Evolutionary conservation across 1,140 invertebrate species (phyloP).

Genomic region (Chironomus striatipennis): DNA sequence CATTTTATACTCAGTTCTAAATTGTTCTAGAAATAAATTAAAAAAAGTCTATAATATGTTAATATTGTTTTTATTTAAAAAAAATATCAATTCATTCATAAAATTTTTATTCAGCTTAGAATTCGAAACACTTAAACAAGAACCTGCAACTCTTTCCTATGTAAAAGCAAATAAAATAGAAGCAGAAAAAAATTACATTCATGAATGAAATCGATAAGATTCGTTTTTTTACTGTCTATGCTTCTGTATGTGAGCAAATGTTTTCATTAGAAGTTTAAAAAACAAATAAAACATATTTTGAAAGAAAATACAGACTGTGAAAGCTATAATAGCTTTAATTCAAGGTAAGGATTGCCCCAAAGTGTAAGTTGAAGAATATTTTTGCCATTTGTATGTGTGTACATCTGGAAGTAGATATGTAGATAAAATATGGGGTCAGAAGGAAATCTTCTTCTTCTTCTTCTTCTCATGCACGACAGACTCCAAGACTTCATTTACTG

Average conservation of each 20-base stretch:
- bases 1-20: too few relatives aligned
- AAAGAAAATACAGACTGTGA: constrained; percentile 16
- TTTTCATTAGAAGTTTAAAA: constrained; percentile 23
- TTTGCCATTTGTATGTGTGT: too few relatives aligned
- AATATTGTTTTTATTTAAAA: too few relatives aligned
- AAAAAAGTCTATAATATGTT: too few relatives aligned
- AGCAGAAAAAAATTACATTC: background rate
- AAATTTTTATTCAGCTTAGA: background rate
- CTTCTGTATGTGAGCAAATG: constrained; percentile 14
- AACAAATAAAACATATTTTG: constrained; percentile 23
- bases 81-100: background rate
- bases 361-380: background rate
- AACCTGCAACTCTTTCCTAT: constrained; percentile 20
- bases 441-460: background rate
- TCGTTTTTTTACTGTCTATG: background rate
- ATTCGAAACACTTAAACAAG: background rate
- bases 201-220: constrained; percentile 24
- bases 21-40: too few relatives aligned
- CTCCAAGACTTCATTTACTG: background rate
- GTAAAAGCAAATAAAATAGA: background rate
- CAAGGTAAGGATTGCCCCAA: constrained; percentile 20
- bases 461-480: background rate
- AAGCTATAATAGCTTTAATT: constrained; percentile 12
- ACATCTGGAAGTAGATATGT: too few relatives aligned
- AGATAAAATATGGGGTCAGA: background rate